phyloP scores from a whole-genome alignment of 2,888 invertebrate genomes.

The Geophilus truncorum region DNA sequence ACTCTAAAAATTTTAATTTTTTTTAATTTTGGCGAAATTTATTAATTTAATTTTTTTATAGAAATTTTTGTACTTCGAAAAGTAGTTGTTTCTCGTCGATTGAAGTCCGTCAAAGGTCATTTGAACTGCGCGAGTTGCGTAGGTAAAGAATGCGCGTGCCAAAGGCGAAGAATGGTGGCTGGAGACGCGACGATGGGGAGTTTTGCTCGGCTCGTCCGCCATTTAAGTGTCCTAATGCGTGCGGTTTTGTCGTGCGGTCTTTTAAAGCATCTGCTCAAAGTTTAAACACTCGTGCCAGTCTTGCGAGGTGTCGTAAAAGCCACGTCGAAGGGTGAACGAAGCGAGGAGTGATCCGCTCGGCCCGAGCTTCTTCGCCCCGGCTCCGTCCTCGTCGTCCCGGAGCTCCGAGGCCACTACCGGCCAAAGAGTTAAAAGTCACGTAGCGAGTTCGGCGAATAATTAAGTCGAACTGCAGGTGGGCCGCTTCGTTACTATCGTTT shows the following conservation, averaged over 20 bases:
- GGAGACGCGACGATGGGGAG: neutral
- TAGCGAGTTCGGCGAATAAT: neutral
- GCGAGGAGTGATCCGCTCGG: neutral
- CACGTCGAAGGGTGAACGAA: neutral
- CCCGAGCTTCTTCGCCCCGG: too few species aligned
- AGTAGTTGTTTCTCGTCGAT: neutral
- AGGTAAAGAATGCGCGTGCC: neutral
- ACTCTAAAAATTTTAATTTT: too few species aligned
- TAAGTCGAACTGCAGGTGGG: neutral
- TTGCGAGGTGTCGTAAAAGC: neutral
- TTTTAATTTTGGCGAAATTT: neutral
- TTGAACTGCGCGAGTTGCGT: neutral
- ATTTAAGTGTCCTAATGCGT: slow-evolving; percentile 2
- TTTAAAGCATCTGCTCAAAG: neutral
- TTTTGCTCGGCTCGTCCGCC: neutral
- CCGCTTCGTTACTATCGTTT: neutral
- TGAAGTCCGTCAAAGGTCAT: too few species aligned
- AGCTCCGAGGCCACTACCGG: neutral
- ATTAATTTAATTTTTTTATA: neutral
- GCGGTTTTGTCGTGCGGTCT: neutral
- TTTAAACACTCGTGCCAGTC: neutral
- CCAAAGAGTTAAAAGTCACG: neutral
- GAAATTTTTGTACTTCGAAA: neutral
- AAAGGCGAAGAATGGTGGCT: neutral
- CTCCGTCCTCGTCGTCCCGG: neutral